phyloP scores from a whole-genome alignment of 2,888 invertebrate species.

The Xanthia togata region DNA sequence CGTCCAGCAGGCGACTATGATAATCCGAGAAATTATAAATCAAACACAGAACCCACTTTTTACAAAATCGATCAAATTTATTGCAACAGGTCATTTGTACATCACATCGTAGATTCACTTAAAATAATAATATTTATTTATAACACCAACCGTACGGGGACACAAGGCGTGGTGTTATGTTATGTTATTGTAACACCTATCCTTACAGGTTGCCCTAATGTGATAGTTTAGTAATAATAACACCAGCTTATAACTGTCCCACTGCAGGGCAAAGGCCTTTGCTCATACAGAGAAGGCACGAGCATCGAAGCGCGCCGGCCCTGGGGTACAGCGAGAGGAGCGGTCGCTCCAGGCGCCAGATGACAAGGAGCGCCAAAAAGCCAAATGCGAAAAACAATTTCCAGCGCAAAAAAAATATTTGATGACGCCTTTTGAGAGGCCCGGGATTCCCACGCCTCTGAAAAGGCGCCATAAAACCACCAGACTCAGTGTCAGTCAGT shows the following conservation, averaged over 20 bases:
- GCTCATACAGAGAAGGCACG: neutral
- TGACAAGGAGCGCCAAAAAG: too few species aligned
- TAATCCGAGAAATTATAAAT: neutral
- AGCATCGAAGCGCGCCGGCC: neutral
- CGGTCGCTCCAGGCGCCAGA: too few species aligned
- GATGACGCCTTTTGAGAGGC: too few species aligned
- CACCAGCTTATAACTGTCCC: neutral
- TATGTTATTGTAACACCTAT: too few species aligned
- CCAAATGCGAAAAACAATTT: too few species aligned
- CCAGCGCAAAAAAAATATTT: too few species aligned
- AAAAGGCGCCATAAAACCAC: too few species aligned
- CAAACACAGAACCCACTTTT: slow-evolving; percentile 29
- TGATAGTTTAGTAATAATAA: neutral
- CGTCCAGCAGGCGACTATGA: neutral
- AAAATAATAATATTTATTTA: slow-evolving; percentile 25
- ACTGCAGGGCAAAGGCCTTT: neutral
- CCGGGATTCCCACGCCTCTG: too few species aligned
- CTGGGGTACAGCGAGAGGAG: too few species aligned
- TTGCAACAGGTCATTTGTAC: slow-evolving; percentile 53
- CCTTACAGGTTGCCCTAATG: neutral
- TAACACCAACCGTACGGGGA: neutral
- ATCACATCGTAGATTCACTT: slow-evolving; percentile 32
- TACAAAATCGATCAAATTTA: slow-evolving; percentile 56
- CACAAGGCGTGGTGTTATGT: too few species aligned
- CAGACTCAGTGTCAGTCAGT: too few species aligned